Evolutionary conservation across 2,797 vertebrate species (phyloP), one percentile per base, ranked within the genome.

Genomic region (Anisognathus igniventris): DNA sequence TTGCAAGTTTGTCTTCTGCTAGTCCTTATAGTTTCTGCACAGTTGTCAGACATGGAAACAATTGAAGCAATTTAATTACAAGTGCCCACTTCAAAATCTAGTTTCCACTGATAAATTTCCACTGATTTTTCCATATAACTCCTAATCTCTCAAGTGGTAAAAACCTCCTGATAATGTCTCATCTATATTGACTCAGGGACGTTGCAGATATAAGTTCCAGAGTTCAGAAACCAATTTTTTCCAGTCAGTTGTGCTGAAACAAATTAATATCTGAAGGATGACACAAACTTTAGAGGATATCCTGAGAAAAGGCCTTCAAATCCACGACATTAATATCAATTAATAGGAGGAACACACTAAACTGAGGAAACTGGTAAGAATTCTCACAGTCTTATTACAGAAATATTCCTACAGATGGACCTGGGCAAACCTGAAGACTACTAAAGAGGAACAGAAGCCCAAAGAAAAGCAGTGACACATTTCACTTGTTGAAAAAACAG

Each of bases 391-490:
- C 17, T 40, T 54, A 39, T 5, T 17, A 28, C 18, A 61, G 33
- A 84, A 31, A 30, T 39, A 6, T 37, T 61, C 31, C 11, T 70
- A 27, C 8, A n/a, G 24, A n/a, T 12, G 10, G 53, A 66, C 12
- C 19, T 70, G 31, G 30, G 11, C 13, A 78, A 75, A 44, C 15
- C 6, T 58, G 27, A 67, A 64, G 10, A 54, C 35, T 58, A 10
- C 7, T 14, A 22, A 83, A 48, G 50, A 54, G 9, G 10, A 79
- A 53, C 0, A 0, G 39, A 57, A 83, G 10, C 15, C 50, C 53
- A 54, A 53, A 75, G 20, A 48, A 4, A 37, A 75, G 9, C 11
- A 75, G 27, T 42, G 65, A 65, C 11, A 48, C 3, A 28, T 45
- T 58, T 20, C 7, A n/a, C 9, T 48, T 79, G 25, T 10, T 79